Conservation (phyloP, 2,797 vertebrate genomes). For the Anguilla anguilla region DNA sequence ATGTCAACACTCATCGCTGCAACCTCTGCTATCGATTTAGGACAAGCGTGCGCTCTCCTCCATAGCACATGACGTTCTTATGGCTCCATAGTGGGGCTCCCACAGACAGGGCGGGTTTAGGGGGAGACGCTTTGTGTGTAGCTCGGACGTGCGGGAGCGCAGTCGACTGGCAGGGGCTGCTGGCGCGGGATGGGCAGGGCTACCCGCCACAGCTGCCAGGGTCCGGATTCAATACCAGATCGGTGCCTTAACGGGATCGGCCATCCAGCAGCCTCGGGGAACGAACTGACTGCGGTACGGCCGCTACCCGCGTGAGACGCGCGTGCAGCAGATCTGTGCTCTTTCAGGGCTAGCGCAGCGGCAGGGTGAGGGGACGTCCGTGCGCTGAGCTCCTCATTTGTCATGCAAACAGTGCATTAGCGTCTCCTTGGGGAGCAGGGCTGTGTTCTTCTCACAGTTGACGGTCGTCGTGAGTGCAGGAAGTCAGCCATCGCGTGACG, state of each 20-base stretch:
- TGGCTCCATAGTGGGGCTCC: neutral
- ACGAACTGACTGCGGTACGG: neutral
- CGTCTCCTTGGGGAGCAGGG: conserved; percentile 26
- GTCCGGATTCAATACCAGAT: no score
- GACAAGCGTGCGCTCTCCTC: neutral
- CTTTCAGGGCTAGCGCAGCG: neutral
- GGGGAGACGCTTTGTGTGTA: neutral
- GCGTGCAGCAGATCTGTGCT: neutral
- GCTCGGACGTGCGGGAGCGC: neutral
- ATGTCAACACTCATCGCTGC: no score
- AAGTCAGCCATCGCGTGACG: neutral
- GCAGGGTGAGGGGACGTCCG: neutral
- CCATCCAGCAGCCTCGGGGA: no score
- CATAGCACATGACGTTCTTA: neutral
- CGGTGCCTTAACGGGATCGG: no score
- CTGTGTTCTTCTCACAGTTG: conserved; percentile 19
- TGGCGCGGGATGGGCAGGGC: neutral
- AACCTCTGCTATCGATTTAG: no score
- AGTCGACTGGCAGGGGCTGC: neutral
- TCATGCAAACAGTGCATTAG: conserved; percentile 40
- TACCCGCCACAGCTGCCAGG: no score
- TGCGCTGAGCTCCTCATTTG: conserved; percentile 37
- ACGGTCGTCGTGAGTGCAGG: conserved; percentile 3
- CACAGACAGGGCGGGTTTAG: neutral
- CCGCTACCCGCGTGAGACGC: neutral